Evolutionary conservation across 1,140 invertebrate species (phyloP), one percentile per base, ranked within the genome.

Genomic region (Tribolium madens): DNA sequence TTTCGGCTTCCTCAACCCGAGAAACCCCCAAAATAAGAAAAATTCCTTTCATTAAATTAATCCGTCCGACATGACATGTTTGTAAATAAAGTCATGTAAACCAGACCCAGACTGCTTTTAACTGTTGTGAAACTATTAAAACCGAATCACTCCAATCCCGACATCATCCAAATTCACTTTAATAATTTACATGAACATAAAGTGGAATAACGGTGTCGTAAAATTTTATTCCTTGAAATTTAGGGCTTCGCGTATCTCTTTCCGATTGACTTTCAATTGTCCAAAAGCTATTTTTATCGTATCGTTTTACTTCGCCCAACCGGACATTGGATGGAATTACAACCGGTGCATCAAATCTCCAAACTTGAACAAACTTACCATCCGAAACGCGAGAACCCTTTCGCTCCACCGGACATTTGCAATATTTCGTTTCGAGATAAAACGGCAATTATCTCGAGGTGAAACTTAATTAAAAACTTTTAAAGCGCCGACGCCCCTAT

Each of bases 71-170:
- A 17, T 18, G 52, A 57, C 17, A 18, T 57, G 52, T 57, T 57
- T 57, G 52, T 57, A 57, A 57, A 57, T 57, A 57, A 26, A 57
- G 17, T 57, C 52, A n/a, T 57, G 52, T 57, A 57, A 57, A 64
- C 57, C 26, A 31, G 7, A 10, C 9, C 26, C 14, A 33, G 21
- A 14, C 12, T 18, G 57, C 57, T 64, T 64, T 64, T 64, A 64
- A 33, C 26, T 33, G 3, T 31, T 64, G 57, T 13, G 14, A 33
- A 33, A 13, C n/a, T 64, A 31, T 33, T 64, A 64, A 64, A 31
- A 10, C 26, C 21, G n/a, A 64, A 64, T 64, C 57, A 14, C 57
- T 64, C 15, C 6, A 57, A 21, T 52, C 17, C 18, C 13, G 5
- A 57, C 52, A 57, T 57, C 18, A 18, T 57, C 5, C 18, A 18